Evolutionary conservation across 2,888 invertebrate genomes (phyloP).

Genomic region (Hecatera dysodea): DNA sequence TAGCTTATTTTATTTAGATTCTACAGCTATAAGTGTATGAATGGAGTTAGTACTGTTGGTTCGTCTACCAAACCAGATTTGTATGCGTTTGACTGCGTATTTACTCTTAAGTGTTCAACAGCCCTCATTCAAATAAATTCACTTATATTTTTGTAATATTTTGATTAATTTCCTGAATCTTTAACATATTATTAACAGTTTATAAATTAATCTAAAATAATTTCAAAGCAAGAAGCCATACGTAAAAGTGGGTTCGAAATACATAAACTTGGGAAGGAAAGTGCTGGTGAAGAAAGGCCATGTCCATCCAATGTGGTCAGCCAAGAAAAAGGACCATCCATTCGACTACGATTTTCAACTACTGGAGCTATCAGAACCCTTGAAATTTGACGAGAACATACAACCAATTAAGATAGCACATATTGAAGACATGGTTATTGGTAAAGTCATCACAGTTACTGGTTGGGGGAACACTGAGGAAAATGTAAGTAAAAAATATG

Average conservation of each 20-base stretch:
- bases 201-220: constrained; percentile 35
- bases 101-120: background rate
- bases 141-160: too few species aligned
- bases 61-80: background rate
- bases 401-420: constrained; percentile 84
- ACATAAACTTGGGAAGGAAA: constrained; percentile 78
- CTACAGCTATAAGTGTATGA: background rate
- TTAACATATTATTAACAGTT: background rate
- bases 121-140: background rate
- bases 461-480: constrained; percentile 88
- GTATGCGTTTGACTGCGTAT: background rate
- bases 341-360: constrained; percentile 87
- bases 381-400: constrained; percentile 79
- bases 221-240: constrained; percentile 81
- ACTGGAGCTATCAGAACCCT: constrained; percentile 72
- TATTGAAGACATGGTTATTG: constrained; percentile 85
- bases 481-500: constrained; percentile 78
- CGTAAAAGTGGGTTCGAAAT: constrained; percentile 83
- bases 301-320: constrained; percentile 81
- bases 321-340: constrained; percentile 80
- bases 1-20: background rate
- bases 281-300: constrained; percentile 70
- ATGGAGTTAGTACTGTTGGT: background rate
- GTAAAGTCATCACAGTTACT: constrained; percentile 83
- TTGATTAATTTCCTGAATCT: background rate